phyloP scores from a whole-genome alignment of 2,797 vertebrate genomes.

The Danio aesculapii region DNA sequence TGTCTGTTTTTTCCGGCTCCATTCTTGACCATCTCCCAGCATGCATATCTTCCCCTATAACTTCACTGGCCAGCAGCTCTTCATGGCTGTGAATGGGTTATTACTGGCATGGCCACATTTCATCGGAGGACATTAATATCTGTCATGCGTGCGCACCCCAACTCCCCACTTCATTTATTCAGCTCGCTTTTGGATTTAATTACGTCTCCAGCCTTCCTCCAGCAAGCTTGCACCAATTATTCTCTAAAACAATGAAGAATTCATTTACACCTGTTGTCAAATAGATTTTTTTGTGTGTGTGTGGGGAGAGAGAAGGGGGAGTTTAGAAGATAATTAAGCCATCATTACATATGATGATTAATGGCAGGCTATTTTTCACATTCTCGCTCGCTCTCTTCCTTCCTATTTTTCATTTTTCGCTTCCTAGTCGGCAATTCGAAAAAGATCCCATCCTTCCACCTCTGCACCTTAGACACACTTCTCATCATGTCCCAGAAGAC shows the following conservation, averaged over 20 bases:
- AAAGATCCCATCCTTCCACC: slow-evolving; percentile 54
- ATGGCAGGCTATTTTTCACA: slow-evolving; percentile 69
- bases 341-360: slow-evolving; percentile 78
- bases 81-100: slow-evolving; percentile 66
- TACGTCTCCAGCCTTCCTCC: slow-evolving; percentile 76
- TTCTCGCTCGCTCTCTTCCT: slow-evolving; percentile 32
- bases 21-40: slow-evolving; percentile 13
- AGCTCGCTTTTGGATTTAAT: slow-evolving; percentile 80
- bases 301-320: neutral
- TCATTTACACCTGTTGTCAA: slow-evolving; percentile 85
- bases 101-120: slow-evolving; percentile 69
- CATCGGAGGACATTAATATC: slow-evolving; percentile 71
- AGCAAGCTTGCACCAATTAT: slow-evolving; percentile 80
- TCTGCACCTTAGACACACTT: slow-evolving; percentile 19
- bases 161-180: slow-evolving; percentile 80
- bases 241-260: slow-evolving; percentile 81
- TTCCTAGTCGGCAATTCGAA: slow-evolving; percentile 66
- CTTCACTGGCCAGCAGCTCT: slow-evolving; percentile 30
- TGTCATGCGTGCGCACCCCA: slow-evolving; percentile 74
- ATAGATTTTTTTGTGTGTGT: slow-evolving; percentile 73
- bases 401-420: slow-evolving; percentile 40
- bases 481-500: slow-evolving; percentile 32
- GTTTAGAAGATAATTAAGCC: slow-evolving; percentile 78
- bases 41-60: slow-evolving; percentile 16
- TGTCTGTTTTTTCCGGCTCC: neutral